Evolutionary conservation across 2,797 vertebrate genomes (phyloP).

Genomic region (Malurus splendens): DNA sequence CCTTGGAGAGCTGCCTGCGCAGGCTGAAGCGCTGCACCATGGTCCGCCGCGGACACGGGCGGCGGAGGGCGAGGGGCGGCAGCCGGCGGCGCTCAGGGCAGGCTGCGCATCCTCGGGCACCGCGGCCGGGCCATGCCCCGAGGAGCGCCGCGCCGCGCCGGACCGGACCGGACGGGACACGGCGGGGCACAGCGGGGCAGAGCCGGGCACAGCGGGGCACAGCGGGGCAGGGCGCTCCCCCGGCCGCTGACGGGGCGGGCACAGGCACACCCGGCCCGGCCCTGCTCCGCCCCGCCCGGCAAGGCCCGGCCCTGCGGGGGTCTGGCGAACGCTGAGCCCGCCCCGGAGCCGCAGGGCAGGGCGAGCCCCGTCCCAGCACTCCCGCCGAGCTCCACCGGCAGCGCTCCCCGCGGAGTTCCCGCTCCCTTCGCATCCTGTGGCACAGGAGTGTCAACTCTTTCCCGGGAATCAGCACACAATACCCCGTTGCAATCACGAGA

Average conservation of each 20-base stretch:
- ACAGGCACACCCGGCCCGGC: no score
- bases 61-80: not conserved
- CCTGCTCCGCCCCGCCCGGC: not conserved
- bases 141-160: not conserved
- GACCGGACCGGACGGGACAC: not conserved
- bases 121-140: not conserved
- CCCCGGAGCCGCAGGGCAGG: rapidly evolving
- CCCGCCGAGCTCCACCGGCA: not conserved
- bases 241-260: no score
- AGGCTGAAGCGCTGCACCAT: slow-evolving; percentile 96
- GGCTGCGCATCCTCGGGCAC: not conserved
- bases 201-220: not conserved
- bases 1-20: slow-evolving; percentile 91
- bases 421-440: not conserved
- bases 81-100: not conserved
- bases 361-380: no score
- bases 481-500: rapidly evolving
- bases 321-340: not conserved
- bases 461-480: not conserved
- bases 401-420: not conserved
- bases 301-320: not conserved
- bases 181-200: not conserved
- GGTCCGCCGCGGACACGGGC: slow-evolving; percentile 59
- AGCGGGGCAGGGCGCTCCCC: no score
- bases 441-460: not conserved